Evolutionary conservation across 2,888 invertebrate species (phyloP).

Genomic region (Hemithea aestivaria): DNA sequence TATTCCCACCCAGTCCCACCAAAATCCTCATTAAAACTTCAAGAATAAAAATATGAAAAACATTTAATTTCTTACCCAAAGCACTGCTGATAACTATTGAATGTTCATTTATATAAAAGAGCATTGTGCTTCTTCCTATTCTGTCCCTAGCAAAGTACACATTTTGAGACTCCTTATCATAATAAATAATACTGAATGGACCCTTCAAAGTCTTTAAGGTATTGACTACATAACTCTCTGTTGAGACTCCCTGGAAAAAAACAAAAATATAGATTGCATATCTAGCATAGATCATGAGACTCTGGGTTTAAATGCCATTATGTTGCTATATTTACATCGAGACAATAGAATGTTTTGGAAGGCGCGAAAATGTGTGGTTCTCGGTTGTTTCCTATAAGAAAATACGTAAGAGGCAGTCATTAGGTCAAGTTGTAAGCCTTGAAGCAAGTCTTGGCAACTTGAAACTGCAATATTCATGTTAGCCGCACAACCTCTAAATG

Average conservation of each 20-base stretch:
- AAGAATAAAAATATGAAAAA: no score
- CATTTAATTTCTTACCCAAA: slow-evolving; percentile 56
- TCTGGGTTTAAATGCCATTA: no score
- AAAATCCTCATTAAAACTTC: slow-evolving; percentile 9
- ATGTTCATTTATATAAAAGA: slow-evolving; percentile 75
- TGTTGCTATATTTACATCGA: no score
- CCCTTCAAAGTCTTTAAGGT: slow-evolving; percentile 83
- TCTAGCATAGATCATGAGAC: slow-evolving; percentile 5
- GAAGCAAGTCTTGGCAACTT: no score
- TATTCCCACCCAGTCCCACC: no score
- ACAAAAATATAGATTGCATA: not conserved
- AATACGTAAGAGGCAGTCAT: no score
- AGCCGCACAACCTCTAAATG: no score
- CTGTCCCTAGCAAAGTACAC: slow-evolving; percentile 92
- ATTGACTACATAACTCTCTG: slow-evolving; percentile 49
- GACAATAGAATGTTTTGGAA: no score
- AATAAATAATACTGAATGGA: slow-evolving; percentile 91
- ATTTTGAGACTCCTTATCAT: slow-evolving; percentile 73
- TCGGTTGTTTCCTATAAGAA: no score
- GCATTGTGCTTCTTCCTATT: slow-evolving; percentile 91
- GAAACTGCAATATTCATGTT: no score
- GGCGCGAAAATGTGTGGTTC: no score
- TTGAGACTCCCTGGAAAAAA: slow-evolving; percentile 30
- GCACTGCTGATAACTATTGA: slow-evolving; percentile 75
- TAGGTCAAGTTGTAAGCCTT: no score